phyloP scores from a whole-genome alignment of 2,113 vertebrate genomes.

The Arothron firmamentum region DNA sequence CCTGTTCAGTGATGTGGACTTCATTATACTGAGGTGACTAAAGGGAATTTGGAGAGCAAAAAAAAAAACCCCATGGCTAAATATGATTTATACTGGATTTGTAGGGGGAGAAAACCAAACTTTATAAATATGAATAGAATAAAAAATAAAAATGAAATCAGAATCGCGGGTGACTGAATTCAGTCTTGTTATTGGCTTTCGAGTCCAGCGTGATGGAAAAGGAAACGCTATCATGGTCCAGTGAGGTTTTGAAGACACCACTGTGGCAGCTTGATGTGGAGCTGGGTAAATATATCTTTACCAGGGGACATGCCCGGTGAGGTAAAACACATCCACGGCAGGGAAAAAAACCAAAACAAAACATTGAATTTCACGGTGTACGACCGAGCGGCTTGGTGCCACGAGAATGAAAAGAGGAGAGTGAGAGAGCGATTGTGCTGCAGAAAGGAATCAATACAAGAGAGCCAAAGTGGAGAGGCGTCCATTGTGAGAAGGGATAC shows the following conservation, averaged over 20 bases:
- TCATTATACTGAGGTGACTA: no score
- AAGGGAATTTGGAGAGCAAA: no score
- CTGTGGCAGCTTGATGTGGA: constrained; percentile 37
- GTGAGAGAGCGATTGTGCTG: constrained; percentile 22
- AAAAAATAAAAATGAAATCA: neutral
- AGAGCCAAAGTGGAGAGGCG: constrained; percentile 38
- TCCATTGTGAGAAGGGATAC: constrained; percentile 55
- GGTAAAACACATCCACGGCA: constrained; percentile 28
- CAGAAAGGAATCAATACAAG: constrained; percentile 45
- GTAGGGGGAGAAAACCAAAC: no score
- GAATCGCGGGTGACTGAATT: constrained; percentile 1
- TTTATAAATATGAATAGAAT: no score
- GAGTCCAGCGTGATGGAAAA: constrained; percentile 16
- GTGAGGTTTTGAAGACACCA: constrained; percentile 33
- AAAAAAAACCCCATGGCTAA: no score
- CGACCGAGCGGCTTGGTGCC: constrained; percentile 16
- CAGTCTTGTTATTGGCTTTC: constrained; percentile 10
- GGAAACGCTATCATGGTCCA: constrained; percentile 20
- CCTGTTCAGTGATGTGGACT: no score
- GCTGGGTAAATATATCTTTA: constrained; percentile 46
- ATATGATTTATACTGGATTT: no score
- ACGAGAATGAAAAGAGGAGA: constrained; percentile 12
- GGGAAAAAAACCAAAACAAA: constrained; percentile 45
- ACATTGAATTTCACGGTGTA: constrained; percentile 24
- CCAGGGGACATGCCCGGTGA: constrained; percentile 29